A percentile compares a stretch with the other conserved stretches of the same genome.
Conservation (phyloP, 1,140 invertebrate genomes). For the Halictus rubicundus region DNA sequence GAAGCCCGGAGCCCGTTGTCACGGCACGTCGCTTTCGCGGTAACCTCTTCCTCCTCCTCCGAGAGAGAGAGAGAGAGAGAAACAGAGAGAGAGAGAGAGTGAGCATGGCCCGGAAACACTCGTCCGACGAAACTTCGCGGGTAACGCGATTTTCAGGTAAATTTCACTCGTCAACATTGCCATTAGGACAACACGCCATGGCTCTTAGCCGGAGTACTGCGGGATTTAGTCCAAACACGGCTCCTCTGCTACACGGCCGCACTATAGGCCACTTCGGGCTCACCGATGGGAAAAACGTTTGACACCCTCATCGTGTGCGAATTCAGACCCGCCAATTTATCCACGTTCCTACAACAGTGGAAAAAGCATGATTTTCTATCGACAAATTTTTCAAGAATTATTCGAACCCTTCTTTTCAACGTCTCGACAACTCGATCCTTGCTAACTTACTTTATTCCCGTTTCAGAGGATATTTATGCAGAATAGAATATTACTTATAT, state of each 20-base stretch:
- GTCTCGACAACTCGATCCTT: too few relatives aligned
- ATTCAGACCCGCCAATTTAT: not conserved
- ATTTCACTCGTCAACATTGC: constrained; percentile 62
- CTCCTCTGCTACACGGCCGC: constrained; percentile 22
- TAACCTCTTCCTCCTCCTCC: constrained; percentile 2
- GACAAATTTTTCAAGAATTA: too few relatives aligned
- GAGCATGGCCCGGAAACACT: constrained; percentile 42
- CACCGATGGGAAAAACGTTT: constrained; percentile 20
- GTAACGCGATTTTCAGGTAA: constrained; percentile 70
- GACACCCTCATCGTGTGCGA: too few relatives aligned
- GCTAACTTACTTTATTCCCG: too few relatives aligned
- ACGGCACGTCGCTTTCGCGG: constrained; percentile 15
- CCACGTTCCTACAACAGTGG: too few relatives aligned
- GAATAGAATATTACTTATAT: too few relatives aligned
- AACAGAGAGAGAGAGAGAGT: too few relatives aligned
- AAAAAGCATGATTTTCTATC: too few relatives aligned
- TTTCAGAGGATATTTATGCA: too few relatives aligned
- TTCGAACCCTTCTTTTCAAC: too few relatives aligned
- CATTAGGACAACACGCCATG: constrained; percentile 71
- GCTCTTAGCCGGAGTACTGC: constrained; percentile 64
- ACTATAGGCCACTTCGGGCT: constrained; percentile 34
- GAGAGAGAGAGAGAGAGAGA: too few relatives aligned
- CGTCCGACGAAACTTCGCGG: constrained; percentile 60
- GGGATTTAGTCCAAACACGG: constrained; percentile 46
- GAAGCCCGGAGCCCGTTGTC: constrained; percentile 2